Evolutionary conservation across 2,888 invertebrate genomes (phyloP).

Genomic region (Trachelus iudaicus): DNA sequence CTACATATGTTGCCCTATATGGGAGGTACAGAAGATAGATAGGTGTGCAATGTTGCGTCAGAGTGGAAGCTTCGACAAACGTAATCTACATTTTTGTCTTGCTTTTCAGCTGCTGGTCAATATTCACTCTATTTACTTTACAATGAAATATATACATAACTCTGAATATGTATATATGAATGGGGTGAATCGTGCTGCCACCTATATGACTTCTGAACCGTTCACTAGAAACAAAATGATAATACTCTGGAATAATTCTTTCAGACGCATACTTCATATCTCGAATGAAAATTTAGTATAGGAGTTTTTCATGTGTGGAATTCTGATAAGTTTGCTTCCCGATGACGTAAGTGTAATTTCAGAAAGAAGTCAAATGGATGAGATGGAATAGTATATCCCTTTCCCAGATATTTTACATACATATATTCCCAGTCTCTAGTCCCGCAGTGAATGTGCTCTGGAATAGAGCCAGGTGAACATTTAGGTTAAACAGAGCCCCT

Average conservation of each 20-base stretch:
- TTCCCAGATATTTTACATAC: not conserved
- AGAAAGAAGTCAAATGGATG: not conserved
- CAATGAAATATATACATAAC: not conserved
- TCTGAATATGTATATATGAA: not conserved
- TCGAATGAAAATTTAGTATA: not conserved
- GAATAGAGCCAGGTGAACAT: conserved; percentile 46
- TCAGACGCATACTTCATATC: not conserved
- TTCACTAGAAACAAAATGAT: not conserved
- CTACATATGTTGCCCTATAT: not conserved
- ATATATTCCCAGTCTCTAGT: not conserved
- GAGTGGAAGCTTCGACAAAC: not conserved
- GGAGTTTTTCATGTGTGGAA: not conserved
- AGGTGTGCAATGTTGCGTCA: not conserved
- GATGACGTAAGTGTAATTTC: not conserved
- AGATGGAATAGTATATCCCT: not conserved
- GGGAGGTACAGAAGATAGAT: not conserved
- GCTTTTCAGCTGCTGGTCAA: not conserved
- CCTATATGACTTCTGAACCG: not conserved
- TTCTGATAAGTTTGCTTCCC: not conserved
- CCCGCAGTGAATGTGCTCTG: conserved; percentile 38
- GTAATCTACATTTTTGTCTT: not conserved
- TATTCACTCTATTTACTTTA: not conserved
- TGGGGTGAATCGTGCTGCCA: not conserved
- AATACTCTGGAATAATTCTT: not conserved
- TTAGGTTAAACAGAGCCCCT: conserved; percentile 42